Conservation (phyloP, 2,888 invertebrate species). For the Muscina levida region DNA sequence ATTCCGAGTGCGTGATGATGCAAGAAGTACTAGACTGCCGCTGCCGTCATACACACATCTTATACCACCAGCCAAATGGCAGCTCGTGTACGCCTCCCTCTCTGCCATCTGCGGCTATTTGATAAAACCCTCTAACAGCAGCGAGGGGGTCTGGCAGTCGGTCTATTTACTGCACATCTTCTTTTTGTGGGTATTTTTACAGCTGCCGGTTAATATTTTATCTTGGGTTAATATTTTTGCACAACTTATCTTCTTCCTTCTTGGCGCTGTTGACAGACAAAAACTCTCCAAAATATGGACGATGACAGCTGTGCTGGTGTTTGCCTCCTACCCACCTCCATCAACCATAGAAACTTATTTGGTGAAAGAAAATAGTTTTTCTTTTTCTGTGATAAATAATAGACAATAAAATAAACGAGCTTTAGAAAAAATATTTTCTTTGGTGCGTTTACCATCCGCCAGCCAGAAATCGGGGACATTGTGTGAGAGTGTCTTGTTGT, state of each 20-base stretch:
- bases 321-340: background rate
- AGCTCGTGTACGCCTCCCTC: too few relatives aligned
- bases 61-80: background rate
- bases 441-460: background rate
- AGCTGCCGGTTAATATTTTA: constrained; percentile 1
- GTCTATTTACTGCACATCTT: background rate
- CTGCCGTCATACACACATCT: constrained; percentile 6
- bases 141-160: background rate
- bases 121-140: background rate
- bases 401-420: constrained; percentile 4
- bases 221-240: background rate
- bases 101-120: too few relatives aligned
- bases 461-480: too few relatives aligned
- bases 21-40: constrained; percentile 12
- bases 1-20: constrained; percentile 59
- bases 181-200: background rate
- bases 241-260: background rate
- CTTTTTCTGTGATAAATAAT: background rate
- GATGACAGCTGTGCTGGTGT: constrained; percentile 9
- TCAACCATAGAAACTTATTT: background rate
- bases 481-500: too few relatives aligned
- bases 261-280: constrained; percentile 19
- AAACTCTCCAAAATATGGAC: background rate
- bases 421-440: background rate
- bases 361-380: constrained; percentile 5